A percentile compares a stretch with the other conserved stretches of the same genome.
phyloP scores from a whole-genome alignment of 2,888 invertebrate genomes.

The Epicampocera succincta region DNA sequence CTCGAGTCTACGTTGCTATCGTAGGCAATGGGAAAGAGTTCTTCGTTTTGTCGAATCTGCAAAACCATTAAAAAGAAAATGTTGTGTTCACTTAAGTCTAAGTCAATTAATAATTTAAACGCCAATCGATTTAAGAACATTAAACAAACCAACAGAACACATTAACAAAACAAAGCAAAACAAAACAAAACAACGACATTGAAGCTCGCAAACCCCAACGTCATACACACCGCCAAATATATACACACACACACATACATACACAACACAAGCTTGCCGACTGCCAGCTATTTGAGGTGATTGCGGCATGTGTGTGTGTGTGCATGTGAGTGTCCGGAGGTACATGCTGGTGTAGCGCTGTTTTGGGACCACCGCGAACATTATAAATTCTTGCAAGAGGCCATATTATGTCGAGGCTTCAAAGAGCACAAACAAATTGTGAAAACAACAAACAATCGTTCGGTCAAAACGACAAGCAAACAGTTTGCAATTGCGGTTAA shows the following conservation, averaged over 20 bases:
- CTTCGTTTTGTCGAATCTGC: conserved; percentile 83
- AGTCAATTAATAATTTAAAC: conserved; percentile 64
- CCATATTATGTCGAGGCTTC: conserved; percentile 31
- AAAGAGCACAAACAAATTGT: conserved; percentile 14
- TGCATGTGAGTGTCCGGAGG: background rate
- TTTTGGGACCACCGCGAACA: conserved; percentile 2
- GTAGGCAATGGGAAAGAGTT: conserved; percentile 84
- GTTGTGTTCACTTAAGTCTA: conserved; percentile 50
- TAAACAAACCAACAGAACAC: conserved; percentile 45
- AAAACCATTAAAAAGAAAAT: conserved; percentile 60
- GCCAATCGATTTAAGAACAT: conserved; percentile 61
- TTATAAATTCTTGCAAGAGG: conserved; percentile 47
- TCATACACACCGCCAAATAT: background rate
- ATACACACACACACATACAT: background rate
- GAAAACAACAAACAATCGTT: background rate
- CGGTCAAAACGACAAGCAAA: conserved; percentile 5
- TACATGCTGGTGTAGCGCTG: background rate
- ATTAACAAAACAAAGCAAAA: conserved; percentile 46
- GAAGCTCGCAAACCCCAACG: conserved; percentile 12
- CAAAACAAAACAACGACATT: conserved; percentile 44
- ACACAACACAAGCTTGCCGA: background rate
- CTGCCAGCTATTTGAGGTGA: conserved; percentile 14
- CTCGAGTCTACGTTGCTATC: conserved; percentile 86
- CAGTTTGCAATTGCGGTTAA: background rate
- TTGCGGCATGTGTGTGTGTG: background rate